Evolutionary conservation across 1,140 invertebrate genomes (phyloP), one percentile per base, ranked within the genome.

Genomic region (Leguminivora glycinivorella): DNA sequence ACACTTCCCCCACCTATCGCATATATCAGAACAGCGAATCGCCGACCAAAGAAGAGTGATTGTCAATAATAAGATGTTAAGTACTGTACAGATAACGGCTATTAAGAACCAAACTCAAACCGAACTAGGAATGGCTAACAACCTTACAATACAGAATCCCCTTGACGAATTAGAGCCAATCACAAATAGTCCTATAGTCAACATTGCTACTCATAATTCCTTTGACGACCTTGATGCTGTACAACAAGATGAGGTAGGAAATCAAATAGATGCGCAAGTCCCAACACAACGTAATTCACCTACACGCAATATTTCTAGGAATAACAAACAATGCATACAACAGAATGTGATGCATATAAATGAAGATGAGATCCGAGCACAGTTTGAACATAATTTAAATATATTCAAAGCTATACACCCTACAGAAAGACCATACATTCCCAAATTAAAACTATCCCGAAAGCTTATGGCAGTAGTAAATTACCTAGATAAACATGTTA

Each of bases 41-140:
- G 25, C 70, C 4, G 70, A 71, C 38, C 70, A 71, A 34, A n/a
- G 70, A n/a, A 67, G 70, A 67, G 34, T 24, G 12, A 71, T 71
- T 56, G 24, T 71, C n/a, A 71, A 67, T 22, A 71, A 71, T 38
- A 71, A 71, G 24, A 10, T 25, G 2, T 6, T 70, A 17, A 26
- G 17, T 19, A 7, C 2, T 26, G 24, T 43, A 7, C 43, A 31
- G 25, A 14, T 70, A 19, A 4, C 43, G 1, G 9, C 63, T 43
- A 66, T 70, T 24, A 58, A 31, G 63, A 66, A 12, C 12, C 29
- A 67, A 67, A 14, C 9, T 67, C 4, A 6, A 22, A 6, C 31
- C 63, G 29, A 38, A 24, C 4, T 14, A 67, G 1, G 2, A 34
- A 17, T n/a, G 4, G 19, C 63, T 1, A 38, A 67, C 31, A 40